phyloP scores from a whole-genome alignment of 37 sponge, comb jelly and placozoan genomes.

The Spongilla lacustris region DNA sequence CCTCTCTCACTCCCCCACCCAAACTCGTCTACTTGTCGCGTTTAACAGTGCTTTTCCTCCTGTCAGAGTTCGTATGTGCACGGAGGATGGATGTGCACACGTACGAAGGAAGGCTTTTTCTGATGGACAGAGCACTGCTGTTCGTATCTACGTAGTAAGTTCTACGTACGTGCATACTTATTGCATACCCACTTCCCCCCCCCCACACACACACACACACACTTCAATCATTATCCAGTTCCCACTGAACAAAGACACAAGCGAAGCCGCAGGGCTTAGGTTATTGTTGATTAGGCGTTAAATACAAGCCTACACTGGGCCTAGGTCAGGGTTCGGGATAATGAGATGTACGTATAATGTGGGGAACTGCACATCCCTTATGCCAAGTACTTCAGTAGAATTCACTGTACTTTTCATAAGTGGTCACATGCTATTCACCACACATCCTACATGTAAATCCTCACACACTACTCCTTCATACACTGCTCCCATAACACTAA shows the following conservation, averaged over 20 bases:
- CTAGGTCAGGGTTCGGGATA: too few species aligned
- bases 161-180: background rate
- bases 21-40: background rate
- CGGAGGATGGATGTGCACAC: constrained; percentile 1
- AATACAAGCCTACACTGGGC: too few species aligned
- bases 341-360: too few species aligned
- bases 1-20: background rate
- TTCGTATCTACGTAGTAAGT: constrained; percentile 67
- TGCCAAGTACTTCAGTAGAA: too few species aligned
- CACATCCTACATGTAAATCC: background rate
- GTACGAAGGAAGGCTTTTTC: constrained; percentile 60
- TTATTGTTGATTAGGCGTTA: too few species aligned
- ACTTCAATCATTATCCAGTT: background rate
- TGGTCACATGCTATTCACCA: too few species aligned
- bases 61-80: constrained; percentile 34
- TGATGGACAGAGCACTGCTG: constrained; percentile 50
- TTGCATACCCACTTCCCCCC: background rate
- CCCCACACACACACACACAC: background rate
- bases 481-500: background rate
- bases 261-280: too few species aligned
- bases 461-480: background rate
- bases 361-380: too few species aligned
- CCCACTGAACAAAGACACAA: too few species aligned
- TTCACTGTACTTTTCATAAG: too few species aligned
- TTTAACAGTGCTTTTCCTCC: background rate